Conservation (phyloP, 2,797 vertebrate species). For the Loris lydekkerianus region DNA sequence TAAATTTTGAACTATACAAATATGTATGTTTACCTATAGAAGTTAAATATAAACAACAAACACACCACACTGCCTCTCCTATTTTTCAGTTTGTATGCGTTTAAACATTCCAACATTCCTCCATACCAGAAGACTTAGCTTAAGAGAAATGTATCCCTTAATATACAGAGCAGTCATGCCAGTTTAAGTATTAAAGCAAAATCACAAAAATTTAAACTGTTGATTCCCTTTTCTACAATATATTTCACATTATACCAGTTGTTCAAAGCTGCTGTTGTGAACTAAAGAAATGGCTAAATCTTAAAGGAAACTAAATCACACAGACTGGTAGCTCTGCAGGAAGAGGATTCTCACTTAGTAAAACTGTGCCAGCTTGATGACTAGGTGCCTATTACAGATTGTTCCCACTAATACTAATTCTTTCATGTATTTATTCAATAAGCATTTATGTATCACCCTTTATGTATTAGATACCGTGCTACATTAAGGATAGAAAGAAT, state of each 20-base stretch:
- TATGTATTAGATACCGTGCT: neutral
- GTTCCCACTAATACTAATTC: conserved; percentile 43
- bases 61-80: neutral
- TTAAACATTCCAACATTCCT: conserved; percentile 51
- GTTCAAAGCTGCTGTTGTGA: conserved; percentile 41
- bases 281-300: neutral
- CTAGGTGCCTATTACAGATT: neutral
- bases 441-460: conserved; percentile 25
- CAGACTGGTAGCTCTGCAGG: neutral
- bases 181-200: conserved; percentile 45
- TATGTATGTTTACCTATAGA: conserved; percentile 49
- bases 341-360: conserved; percentile 12
- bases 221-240: neutral
- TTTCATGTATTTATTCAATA: conserved; percentile 31
- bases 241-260: neutral
- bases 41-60: conserved; percentile 21
- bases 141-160: conserved; percentile 26
- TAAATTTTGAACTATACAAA: conserved; percentile 53
- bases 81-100: conserved; percentile 32
- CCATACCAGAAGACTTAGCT: neutral
- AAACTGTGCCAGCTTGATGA: conserved; percentile 22
- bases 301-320: conserved; percentile 44
- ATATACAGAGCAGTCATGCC: neutral
- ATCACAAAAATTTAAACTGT: conserved; percentile 27
- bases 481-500: conserved; percentile 11